Evolutionary conservation across 2,797 vertebrate genomes (phyloP), one percentile per base, ranked within the genome.

Genomic region (Sandelia bainsii): DNA sequence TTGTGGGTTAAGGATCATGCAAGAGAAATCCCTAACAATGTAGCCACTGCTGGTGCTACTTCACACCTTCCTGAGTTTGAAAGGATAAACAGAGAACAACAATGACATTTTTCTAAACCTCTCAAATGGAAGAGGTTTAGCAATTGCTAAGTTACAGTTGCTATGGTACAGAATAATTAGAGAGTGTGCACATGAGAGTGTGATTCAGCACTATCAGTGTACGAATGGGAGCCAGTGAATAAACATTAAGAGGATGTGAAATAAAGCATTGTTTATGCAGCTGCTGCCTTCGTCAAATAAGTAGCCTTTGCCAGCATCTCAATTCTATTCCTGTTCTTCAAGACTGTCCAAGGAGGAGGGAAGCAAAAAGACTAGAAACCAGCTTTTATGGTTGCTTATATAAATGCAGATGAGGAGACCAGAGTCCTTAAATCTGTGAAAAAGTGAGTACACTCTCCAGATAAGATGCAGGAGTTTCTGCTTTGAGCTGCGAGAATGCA

Each of bases 261-360:
- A 91, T 87, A 91, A 91, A 91, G 87, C 90, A 89, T 91, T 93
- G 91, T 93, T 91, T 93, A 88, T 92, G 89, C 91, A 93, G 87
- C 92, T 92, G 92, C 84, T 84, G 82, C 86, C 82, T 86, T 73
- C 37, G 72, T 84, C 20, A 65, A 87, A 85, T 78, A 82, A 84
- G 85, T 88, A 63, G 87, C 80, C 86, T 22, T 75, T 76, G 84
- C 86, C 87, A 86, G 79, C 78, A 67, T 89, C 84, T 91, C 82
- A 92, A 82, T 90, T 88, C 86, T 85, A 85, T 89, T 90, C 85
- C 88, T 75, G 81, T 91, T 92, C 85, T 81, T 83, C 76, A 75
- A 89, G 62, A 92, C 79, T 86, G 88, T 91, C 87, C 83, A 87
- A 83, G 81, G 80, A 86, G 84, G 72, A 79, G 64, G 62, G 62